Percentiles rank a stretch among this genome's conserved stretches.
Evolutionary conservation across 2,113 vertebrate species (phyloP).

Genomic region (Carollia perspicillata): DNA sequence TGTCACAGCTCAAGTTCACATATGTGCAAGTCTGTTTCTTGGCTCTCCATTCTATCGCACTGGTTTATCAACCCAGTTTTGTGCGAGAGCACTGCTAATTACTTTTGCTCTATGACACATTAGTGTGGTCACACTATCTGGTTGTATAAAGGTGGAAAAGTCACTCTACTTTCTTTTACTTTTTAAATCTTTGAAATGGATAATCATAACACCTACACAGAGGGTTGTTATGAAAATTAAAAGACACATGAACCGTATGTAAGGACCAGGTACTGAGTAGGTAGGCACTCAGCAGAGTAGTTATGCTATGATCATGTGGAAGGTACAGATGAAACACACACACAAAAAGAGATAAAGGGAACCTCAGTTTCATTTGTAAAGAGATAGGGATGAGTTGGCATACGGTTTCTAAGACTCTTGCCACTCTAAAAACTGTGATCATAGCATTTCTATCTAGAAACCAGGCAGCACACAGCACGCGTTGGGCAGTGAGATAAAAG

Average conservation of each 20-base stretch:
- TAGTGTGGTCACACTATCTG: not conserved
- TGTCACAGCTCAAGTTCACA: not conserved
- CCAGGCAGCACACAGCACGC: not conserved
- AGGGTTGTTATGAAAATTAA: not conserved
- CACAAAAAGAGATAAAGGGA: not conserved
- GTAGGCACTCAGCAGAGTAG: not conserved
- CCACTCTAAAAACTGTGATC: not conserved
- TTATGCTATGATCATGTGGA: not conserved
- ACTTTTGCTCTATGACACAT: not conserved
- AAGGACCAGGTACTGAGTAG: not conserved
- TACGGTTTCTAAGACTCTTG: not conserved
- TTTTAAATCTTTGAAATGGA: not conserved
- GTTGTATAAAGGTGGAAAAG: not conserved
- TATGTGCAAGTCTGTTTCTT: not conserved
- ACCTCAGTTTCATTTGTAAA: not conserved
- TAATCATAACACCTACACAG: not conserved
- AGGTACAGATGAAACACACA: not conserved
- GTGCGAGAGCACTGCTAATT: not conserved
- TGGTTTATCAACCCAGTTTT: not conserved
- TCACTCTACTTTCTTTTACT: not conserved
- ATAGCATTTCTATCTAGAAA: not conserved
- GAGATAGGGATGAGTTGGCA: not conserved
- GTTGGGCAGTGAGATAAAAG: not conserved
- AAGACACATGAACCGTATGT: not conserved
- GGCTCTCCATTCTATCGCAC: not conserved